A percentile compares a stretch with the other conserved stretches of the same genome.
Conservation (phyloP, 2,888 invertebrate species). For the Chalcis sispes region DNA sequence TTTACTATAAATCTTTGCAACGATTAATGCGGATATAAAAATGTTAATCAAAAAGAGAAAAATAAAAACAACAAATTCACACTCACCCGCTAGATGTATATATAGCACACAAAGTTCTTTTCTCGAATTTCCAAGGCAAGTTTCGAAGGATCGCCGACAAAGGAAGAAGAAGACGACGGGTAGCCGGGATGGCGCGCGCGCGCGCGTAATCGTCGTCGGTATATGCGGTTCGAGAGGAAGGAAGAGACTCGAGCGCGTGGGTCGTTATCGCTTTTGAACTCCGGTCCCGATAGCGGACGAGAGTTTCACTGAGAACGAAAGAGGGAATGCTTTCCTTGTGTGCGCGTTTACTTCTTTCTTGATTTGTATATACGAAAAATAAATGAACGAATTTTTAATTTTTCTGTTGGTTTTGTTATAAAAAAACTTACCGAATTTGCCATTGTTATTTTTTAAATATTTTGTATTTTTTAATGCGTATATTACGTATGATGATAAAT, state of each 20-base stretch:
- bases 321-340: too few species aligned
- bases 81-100: neutral
- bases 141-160: neutral
- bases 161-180: neutral
- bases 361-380: neutral
- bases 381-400: neutral
- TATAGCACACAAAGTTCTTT: too few species aligned
- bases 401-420: neutral
- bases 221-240: conserved; percentile 47
- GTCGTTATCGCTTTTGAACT: conserved; percentile 56
- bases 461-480: too few species aligned
- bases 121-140: neutral
- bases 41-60: neutral
- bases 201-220: neutral
- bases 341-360: neutral
- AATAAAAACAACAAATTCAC: neutral
- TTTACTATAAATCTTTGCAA: too few species aligned
- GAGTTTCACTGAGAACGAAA: neutral
- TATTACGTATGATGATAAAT: too few species aligned
- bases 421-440: neutral
- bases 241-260: conserved; percentile 55
- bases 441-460: neutral
- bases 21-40: too few species aligned
- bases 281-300: conserved; percentile 50
- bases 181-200: neutral